phyloP scores from a whole-genome alignment of 2,888 invertebrate genomes.

The Machimus rusticus region DNA sequence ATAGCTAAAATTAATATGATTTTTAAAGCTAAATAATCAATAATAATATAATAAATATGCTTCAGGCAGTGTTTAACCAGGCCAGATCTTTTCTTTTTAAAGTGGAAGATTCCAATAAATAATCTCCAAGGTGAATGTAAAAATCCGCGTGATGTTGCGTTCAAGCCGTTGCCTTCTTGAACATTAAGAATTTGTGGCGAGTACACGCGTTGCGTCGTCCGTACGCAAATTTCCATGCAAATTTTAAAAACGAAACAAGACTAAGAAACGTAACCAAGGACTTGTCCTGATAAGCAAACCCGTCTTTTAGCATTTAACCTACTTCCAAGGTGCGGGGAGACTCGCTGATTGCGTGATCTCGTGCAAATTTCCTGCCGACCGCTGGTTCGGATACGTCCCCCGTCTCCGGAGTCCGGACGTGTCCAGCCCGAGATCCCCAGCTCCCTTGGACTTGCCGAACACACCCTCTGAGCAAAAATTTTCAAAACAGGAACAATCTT shows the following conservation, averaged over 20 bases:
- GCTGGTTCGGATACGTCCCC: background rate
- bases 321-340: background rate
- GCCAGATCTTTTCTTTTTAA: background rate
- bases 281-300: conserved; percentile 1
- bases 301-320: conserved; percentile 8
- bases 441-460: background rate
- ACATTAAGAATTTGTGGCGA: background rate
- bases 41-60: no score
- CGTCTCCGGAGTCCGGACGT: background rate
- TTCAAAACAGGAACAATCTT: background rate
- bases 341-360: background rate
- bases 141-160: background rate
- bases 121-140: background rate
- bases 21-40: no score
- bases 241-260: background rate
- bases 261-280: background rate
- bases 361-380: background rate
- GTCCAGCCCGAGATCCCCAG: background rate
- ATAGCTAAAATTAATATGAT: no score
- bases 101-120: background rate
- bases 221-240: background rate
- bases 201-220: background rate
- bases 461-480: background rate
- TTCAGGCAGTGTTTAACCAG: no score
- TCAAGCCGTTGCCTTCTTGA: background rate